Base-by-base conservation (phyloP, 2,888 invertebrate species). In the Stegana nigrithorax region DNA sequence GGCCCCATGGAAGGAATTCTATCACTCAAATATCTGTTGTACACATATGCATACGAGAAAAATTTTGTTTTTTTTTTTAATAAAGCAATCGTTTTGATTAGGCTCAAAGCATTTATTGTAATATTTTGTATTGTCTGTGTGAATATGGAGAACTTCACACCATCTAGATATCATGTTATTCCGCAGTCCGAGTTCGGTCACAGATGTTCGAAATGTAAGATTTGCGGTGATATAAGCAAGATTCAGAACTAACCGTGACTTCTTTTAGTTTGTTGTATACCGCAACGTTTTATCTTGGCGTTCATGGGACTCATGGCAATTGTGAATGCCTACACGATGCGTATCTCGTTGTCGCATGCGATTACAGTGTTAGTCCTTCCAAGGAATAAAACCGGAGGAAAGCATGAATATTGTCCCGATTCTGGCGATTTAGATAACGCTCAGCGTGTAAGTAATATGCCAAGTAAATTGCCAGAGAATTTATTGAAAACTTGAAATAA, bases 251-350 rank as follows among this genome's bases (percentile, higher is more conserved):
- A 5, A 23, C 45, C n/a, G 17, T 21, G 3, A 45, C n/a, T 21
- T 5, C 17, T 42, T 42, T 42, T 42, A 12, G 12, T 12, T n/a
- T n/a, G n/a, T n/a, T n/a, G n/a, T n/a, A 0, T 91, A 77, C 90
- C 91, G 0, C 91, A 91, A 74, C 86, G 91, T 47, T 89, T 90
- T 83, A 87, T 91, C 17, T 80, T 91, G 70, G 88, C 90, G 12
- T 81, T 91, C 23, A 91, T 92, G 90, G 89, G 90, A 0, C 87
- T 91, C 67, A 72, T 91, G 61, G 91, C 89, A 1, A 86, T 91
- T 4, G 87, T 90, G 63, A 90, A 90, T 73, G 91, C 91, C 0
- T 91, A 91, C 81, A 90, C 90, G 2, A 91, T 91, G 90, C 86
- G 92, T 4, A 89, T 91, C 0, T 90, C 90, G 63, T 84, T 92